Conservation (phyloP, 2,888 invertebrate genomes). For the Plagodis dolabraria region DNA sequence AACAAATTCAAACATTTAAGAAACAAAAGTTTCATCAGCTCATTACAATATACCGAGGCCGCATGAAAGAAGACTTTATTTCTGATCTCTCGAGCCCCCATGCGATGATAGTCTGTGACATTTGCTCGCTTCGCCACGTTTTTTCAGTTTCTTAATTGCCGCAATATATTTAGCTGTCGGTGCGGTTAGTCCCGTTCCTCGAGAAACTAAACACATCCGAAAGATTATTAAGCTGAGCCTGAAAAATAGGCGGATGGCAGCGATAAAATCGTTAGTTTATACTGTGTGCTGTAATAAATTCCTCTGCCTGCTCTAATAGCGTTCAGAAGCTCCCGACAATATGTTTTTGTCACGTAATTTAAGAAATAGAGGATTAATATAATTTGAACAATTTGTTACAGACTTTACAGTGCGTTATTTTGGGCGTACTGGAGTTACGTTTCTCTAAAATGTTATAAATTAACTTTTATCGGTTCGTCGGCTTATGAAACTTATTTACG, state of each 20-base stretch:
- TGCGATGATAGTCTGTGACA: conserved; percentile 69
- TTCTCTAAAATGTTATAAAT: conserved; percentile 47
- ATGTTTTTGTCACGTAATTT: conserved; percentile 76
- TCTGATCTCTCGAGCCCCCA: conserved; percentile 65
- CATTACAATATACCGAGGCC: conserved; percentile 43
- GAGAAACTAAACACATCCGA: conserved; percentile 36
- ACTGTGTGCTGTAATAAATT: conserved; percentile 55
- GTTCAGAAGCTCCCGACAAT: conserved; percentile 57
- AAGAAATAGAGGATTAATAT: conserved; percentile 66
- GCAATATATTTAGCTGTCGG: conserved; percentile 53
- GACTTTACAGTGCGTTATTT: conserved; percentile 59
- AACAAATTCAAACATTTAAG: conserved; percentile 27
- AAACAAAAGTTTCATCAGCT: conserved; percentile 48
- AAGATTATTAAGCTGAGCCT: conserved; percentile 41
- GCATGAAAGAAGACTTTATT: conserved; percentile 51
- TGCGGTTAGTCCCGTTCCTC: conserved; percentile 28
- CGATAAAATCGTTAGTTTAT: conserved; percentile 50
- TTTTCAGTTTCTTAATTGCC: conserved; percentile 75
- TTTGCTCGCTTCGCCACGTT: conserved; percentile 53
- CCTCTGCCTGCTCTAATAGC: conserved; percentile 59
- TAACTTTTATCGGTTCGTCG: conserved; percentile 45
- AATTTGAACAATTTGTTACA: conserved; percentile 70
- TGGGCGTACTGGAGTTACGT: conserved; percentile 37
- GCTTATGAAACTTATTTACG: conserved; percentile 39
- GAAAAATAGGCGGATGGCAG: conserved; percentile 46